Conservation (phyloP, 2,888 invertebrate genomes). For the Polyommatus icarus region DNA sequence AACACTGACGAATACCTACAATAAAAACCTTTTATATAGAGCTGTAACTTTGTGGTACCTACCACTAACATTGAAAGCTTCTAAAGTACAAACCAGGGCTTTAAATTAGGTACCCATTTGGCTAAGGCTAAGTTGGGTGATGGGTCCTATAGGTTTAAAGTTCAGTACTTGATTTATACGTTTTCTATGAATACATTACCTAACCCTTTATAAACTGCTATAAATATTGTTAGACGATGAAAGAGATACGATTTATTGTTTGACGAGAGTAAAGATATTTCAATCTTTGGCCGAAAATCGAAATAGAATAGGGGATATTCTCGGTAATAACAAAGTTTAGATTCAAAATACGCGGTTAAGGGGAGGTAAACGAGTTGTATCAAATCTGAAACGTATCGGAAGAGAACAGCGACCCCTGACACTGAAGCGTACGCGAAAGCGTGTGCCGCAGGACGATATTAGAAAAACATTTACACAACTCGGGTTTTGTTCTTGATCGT, state of each 20-base stretch:
- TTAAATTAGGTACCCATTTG: no score
- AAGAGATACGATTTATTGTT: neutral
- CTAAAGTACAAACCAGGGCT: no score
- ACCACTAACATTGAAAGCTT: no score
- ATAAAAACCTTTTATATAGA: no score
- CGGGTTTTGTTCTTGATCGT: conserved; percentile 9
- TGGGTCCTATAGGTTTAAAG: no score
- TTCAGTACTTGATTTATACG: neutral
- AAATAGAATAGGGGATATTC: neutral
- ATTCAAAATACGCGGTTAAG: conserved; percentile 12
- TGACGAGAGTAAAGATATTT: neutral
- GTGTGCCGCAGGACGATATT: conserved; percentile 5
- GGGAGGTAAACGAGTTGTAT: conserved; percentile 20
- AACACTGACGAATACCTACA: no score
- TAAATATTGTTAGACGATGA: neutral
- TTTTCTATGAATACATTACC: neutral
- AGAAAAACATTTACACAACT: conserved; percentile 7
- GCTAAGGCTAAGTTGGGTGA: no score
- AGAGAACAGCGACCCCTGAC: conserved; percentile 27
- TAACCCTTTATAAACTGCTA: neutral
- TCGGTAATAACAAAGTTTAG: conserved; percentile 2
- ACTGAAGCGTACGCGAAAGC: conserved; percentile 11
- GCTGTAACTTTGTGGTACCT: no score
- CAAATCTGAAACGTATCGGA: conserved; percentile 15
- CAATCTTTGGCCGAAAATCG: neutral